phyloP scores from a whole-genome alignment of 1,140 invertebrate genomes.

The Aphelinus atriplicis region DNA sequence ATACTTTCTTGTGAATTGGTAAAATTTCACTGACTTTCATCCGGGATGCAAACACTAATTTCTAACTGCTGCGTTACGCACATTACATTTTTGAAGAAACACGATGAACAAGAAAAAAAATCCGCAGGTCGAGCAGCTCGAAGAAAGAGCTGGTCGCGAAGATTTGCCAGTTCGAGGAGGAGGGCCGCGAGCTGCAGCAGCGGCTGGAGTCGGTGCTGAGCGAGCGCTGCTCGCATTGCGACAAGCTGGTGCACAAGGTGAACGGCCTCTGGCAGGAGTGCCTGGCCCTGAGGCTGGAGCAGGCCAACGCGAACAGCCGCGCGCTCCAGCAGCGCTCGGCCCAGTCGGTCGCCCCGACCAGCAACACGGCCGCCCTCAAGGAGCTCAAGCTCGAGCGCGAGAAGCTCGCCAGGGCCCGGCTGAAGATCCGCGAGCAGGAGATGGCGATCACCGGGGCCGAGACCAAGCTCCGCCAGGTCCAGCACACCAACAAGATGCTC shows the following conservation, averaged over 20 bases:
- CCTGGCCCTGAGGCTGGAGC: not conserved
- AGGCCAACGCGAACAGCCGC: not conserved
- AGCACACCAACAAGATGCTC: slow-evolving; percentile 3
- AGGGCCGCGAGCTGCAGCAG: not conserved
- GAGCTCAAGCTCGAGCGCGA: not conserved
- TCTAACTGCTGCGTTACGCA: too few species aligned
- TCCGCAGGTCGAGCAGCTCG: not conserved
- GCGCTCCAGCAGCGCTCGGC: slow-evolving; percentile 6
- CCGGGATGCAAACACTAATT: too few species aligned
- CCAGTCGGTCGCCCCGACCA: too few species aligned
- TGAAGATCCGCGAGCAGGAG: slow-evolving; percentile 12
- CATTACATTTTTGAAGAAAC: too few species aligned
- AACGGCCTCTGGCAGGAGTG: slow-evolving; percentile 1
- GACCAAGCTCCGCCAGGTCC: not conserved
- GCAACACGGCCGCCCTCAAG: not conserved
- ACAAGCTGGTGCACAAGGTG: not conserved
- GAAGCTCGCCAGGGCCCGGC: not conserved
- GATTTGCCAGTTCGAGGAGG: not conserved
- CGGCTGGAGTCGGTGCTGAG: not conserved
- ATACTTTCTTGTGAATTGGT: too few species aligned
- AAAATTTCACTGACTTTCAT: too few species aligned
- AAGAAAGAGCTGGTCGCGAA: slow-evolving; percentile 4
- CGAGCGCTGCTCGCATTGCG: not conserved
- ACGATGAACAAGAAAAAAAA: too few species aligned
- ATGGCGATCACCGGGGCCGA: not conserved